These are phyloP conservation scores for Sigmodon hispidus DNA, from an alignment of 2,113 vertebrate genomes.

Conservation along the genomic window DNA sequence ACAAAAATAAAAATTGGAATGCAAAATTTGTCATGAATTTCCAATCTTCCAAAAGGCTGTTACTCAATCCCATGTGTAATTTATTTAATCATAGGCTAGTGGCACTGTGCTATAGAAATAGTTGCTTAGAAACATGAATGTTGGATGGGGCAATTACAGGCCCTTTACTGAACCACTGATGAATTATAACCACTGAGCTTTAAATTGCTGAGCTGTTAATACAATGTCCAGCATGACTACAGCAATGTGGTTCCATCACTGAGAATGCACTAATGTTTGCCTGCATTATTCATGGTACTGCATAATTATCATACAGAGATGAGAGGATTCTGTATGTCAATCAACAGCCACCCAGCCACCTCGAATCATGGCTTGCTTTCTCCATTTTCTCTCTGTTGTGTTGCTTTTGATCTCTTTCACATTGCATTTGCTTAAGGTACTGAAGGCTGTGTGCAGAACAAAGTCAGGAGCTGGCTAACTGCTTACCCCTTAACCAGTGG, in stretches of 20 bases:
- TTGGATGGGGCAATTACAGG: constrained; percentile 16
- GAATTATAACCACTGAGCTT: constrained; percentile 33
- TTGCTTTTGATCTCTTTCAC: constrained; percentile 15
- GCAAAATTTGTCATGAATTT: constrained; percentile 54
- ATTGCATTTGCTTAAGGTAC: neutral
- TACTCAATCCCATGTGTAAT: constrained; percentile 50
- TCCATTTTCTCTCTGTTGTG: neutral
- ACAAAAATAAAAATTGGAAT: constrained; percentile 28
- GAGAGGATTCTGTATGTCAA: neutral
- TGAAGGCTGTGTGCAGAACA: constrained; percentile 3
- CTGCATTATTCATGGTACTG: neutral
- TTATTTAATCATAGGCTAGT: constrained; percentile 68
- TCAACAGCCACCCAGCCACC: constrained; percentile 10
- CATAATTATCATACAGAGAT: constrained; percentile 12
- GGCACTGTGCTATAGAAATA: constrained; percentile 57
- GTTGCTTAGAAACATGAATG: constrained; percentile 66
- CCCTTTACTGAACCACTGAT: constrained; percentile 28
- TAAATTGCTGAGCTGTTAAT: constrained; percentile 49
- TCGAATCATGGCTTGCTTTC: neutral
- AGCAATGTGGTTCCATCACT: neutral
- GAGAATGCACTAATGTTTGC: constrained; percentile 11
- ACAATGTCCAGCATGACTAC: neutral
- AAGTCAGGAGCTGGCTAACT: neutral
- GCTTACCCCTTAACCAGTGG: neutral
- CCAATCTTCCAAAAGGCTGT: constrained; percentile 46